These are phyloP conservation scores for Protobothrops mucrosquamatus DNA, from an alignment of 2,113 vertebrate species.

Conservation along the genomic window DNA sequence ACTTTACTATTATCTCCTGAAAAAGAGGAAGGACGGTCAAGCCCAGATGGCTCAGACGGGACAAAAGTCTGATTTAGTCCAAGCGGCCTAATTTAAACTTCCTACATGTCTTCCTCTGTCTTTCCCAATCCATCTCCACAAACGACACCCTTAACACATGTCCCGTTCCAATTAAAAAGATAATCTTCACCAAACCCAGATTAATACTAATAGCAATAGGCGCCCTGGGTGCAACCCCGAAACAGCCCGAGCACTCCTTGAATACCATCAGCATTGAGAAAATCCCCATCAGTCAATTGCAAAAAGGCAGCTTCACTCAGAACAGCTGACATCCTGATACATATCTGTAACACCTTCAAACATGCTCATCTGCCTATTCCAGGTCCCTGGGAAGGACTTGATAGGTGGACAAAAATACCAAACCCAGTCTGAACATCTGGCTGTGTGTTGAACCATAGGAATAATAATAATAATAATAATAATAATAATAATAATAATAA, in stretches of 20 bases:
- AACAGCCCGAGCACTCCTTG: neutral
- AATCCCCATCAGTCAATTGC: neutral
- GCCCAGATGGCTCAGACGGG: neutral
- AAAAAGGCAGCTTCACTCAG: neutral
- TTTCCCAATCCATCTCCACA: neutral
- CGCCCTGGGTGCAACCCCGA: neutral
- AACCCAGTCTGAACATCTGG: neutral
- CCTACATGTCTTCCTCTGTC: neutral
- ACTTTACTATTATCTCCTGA: slow-evolving; percentile 88
- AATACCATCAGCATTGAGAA: neutral
- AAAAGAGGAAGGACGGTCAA: neutral
- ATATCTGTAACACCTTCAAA: neutral
- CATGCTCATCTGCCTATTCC: neutral
- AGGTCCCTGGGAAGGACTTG: neutral
- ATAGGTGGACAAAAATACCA: neutral
- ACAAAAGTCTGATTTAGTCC: neutral
- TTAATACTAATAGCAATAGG: neutral
- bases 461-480: neutral
- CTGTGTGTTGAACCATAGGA: neutral
- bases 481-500: too few relatives aligned
- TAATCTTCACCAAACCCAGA: neutral
- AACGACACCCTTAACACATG: neutral
- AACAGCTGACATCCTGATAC: neutral
- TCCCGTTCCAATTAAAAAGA: neutral
- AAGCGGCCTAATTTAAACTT: neutral